A percentile compares a stretch with the other conserved stretches of the same genome.
Conservation (phyloP, 1,140 invertebrate species). For the Drosophila lacertosa region DNA sequence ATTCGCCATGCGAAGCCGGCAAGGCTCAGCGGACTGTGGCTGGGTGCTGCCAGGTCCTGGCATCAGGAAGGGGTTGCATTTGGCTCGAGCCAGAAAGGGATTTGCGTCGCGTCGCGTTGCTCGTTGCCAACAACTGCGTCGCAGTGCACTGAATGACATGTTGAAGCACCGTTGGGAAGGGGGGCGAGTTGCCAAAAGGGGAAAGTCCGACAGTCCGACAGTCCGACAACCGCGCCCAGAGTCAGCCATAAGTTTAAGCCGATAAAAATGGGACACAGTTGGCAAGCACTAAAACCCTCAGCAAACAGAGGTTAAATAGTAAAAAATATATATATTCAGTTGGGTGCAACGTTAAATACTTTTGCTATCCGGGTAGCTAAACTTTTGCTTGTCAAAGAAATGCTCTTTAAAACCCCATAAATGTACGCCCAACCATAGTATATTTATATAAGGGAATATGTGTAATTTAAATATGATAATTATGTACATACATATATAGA, state of each 20-base stretch:
- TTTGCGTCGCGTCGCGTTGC: constrained; percentile 59
- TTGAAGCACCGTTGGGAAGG: not conserved
- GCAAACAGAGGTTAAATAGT: constrained; percentile 18
- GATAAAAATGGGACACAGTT: constrained; percentile 8
- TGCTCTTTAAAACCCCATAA: no score
- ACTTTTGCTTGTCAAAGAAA: no score
- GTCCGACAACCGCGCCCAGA: constrained; percentile 35
- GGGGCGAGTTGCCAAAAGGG: not conserved
- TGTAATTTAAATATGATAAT: no score
- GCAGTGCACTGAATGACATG: constrained; percentile 49
- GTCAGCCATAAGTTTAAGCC: constrained; percentile 22
- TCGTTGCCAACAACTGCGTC: constrained; percentile 49
- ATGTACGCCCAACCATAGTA: no score
- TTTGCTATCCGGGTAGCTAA: no score
- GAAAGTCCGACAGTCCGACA: constrained; percentile 17
- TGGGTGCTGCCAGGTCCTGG: constrained; percentile 20
- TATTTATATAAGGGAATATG: no score
- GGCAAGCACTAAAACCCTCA: not conserved
- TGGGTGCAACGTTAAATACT: not conserved
- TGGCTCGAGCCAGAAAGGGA: constrained; percentile 32
- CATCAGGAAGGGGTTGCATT: constrained; percentile 29
- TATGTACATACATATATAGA: no score
- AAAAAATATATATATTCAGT: not conserved
- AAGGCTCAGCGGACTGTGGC: constrained; percentile 3
- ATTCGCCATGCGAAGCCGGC: constrained; percentile 50